Base-by-base conservation (phyloP, 23 tunicate genomes). In the Ciona savignyi region DNA sequence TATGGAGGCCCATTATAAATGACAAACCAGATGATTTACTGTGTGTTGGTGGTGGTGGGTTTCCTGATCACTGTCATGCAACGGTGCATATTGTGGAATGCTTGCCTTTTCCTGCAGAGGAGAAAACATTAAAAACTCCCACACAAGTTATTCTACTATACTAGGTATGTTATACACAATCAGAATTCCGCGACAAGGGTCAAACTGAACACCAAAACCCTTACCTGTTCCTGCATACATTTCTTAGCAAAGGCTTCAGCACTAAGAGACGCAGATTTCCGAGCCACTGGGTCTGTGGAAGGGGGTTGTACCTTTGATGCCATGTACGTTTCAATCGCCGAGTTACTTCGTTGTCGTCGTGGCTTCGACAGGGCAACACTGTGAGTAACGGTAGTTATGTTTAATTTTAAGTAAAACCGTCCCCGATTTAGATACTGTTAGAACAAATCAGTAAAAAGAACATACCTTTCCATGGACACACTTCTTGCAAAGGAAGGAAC, bases 171-270 rank as follows among this genome's bases (percentile, higher is more conserved):
- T n/a, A n/a, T n/a, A n/a, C n/a, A n/a, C n/a, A n/a, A n/a, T n/a
- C n/a, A n/a, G n/a, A n/a, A n/a, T n/a, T n/a, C n/a, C n/a, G n/a
- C n/a, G n/a, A n/a, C n/a, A n/a, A n/a, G n/a, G n/a, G n/a, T n/a
- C n/a, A n/a, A n/a, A n/a, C n/a, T n/a, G n/a, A n/a, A n/a, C n/a
- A n/a, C n/a, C n/a, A n/a, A n/a, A n/a, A n/a, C n/a, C n/a, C n/a
- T n/a, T n/a, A n/a, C n/a, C n/a, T n/a, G n/a, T n/a, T 71, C 77
- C 11, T 71, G 78, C 67, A 73, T 65, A 74, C 72, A 81, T 49
- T 73, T 81, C 32, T 81, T 81, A 1, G 85, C 85, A 29, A 81
- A 81, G 33, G 78, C 73, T n/a, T 76, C 85, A n/a, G 78, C 85
- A 32, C 32, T 70, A 1, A 74, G 62, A 30, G 78, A 73, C 23